Evolutionary conservation across 2,797 vertebrate genomes (phyloP).

Genomic region (Propithecus perrieri): DNA sequence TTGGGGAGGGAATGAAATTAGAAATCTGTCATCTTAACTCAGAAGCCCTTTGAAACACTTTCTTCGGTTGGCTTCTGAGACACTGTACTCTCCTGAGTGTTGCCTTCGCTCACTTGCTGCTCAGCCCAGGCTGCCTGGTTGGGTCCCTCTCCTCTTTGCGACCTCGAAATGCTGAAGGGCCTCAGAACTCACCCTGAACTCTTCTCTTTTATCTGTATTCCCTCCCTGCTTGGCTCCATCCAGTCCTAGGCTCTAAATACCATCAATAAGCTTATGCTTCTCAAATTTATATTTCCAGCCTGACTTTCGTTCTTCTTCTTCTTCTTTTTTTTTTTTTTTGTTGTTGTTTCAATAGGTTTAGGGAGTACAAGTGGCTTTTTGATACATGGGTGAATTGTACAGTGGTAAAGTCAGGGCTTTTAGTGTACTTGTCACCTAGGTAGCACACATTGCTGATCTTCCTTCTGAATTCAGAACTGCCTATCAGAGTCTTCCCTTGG

Average conservation of each 20-base stretch:
- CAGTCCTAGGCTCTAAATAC: background rate
- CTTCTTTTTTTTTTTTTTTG: too few species aligned
- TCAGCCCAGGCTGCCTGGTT: background rate
- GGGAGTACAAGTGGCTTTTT: background rate
- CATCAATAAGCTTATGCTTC: background rate
- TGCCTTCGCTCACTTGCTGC: too few species aligned
- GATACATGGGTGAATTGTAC: background rate
- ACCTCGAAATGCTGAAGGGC: background rate
- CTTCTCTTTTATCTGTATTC: background rate
- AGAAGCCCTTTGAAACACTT: background rate
- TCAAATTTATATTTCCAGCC: background rate
- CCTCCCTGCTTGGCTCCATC: too few species aligned
- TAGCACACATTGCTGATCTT: background rate
- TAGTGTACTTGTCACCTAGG: background rate
- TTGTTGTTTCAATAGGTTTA: background rate
- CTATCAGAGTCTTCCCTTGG: background rate
- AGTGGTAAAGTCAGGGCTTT: background rate
- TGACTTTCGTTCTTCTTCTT: background rate
- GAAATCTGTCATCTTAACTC: background rate
- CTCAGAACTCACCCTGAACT: background rate
- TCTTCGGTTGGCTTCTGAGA: background rate
- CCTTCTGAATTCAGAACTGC: background rate
- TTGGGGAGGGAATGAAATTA: background rate
- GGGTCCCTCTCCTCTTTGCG: background rate
- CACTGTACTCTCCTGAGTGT: background rate